These are phyloP conservation scores for Apomyelois bistriatella DNA, from an alignment of 2,888 invertebrate species.

Conservation along the genomic window DNA sequence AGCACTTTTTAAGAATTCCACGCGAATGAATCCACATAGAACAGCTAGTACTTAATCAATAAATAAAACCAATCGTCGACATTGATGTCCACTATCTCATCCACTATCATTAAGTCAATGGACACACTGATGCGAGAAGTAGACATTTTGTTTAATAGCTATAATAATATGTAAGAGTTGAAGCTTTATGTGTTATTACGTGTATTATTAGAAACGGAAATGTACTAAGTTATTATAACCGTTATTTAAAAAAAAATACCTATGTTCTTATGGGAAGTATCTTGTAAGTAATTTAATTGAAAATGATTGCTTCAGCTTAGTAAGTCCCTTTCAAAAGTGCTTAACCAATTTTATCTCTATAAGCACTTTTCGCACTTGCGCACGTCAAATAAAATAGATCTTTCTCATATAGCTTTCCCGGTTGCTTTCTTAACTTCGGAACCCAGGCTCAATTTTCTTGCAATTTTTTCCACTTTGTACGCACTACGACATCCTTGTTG, in stretches of 20 bases:
- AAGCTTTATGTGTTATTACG: conserved; percentile 2
- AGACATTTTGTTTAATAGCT: conserved; percentile 1
- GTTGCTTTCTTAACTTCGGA: no score
- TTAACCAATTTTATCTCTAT: background rate
- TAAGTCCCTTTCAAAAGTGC: no score
- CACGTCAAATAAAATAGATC: no score
- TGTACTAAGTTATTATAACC: background rate
- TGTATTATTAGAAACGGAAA: conserved; percentile 1
- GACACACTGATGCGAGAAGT: background rate
- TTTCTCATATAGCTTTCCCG: no score
- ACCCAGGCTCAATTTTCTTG: no score
- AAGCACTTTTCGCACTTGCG: no score
- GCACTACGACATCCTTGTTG: no score
- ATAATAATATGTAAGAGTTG: background rate
- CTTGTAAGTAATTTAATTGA: background rate
- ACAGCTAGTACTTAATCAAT: background rate
- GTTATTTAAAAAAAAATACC: background rate
- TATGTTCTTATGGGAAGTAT: background rate
- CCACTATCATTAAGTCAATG: background rate
- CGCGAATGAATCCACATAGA: no score
- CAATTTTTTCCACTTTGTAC: no score
- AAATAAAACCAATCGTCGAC: background rate
- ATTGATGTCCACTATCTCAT: background rate
- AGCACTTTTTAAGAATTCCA: no score
- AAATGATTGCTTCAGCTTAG: background rate